Base-by-base conservation (phyloP, 1,140 invertebrate species). In the Drosophila saltans region DNA sequence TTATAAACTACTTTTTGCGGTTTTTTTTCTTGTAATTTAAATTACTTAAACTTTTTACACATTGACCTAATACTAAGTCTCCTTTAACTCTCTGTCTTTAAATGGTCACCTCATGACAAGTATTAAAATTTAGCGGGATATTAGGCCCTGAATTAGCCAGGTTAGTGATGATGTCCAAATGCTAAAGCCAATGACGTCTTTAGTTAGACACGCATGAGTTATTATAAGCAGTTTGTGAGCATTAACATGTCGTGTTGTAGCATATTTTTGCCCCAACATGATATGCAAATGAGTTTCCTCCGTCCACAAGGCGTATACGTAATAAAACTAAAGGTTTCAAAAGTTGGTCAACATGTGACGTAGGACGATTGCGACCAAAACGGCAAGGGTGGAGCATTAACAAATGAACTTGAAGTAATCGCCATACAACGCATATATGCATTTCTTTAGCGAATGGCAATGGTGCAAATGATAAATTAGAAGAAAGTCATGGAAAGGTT, bases 401-500 rank as follows among this genome's bases (percentile, higher is more conserved):
- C 75, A 78, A 78, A 78, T 78, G 75, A 78, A 78, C 75, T 78
- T 78, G 75, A 78, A 78, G 41, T 59, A 70, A 65, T 48, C 16
- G 57, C 48, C 40, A 45, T 61, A 43, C 30, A 65, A 64, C 55
- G 45, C 62, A 64, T 78, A 39, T 68, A 39, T 68, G 69, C 76
- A 79, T 78, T 77, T 70, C 9, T 48, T 77, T 68, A 61, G 60
- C 56, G 9, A 21, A 40, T 36, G 48, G 67, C 39, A 36, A 48
- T 30, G 70, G 57, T 57, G 64, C 45, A 66, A 73, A 64, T 79
- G 76, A 79, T 79, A 79, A 79, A 79, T 79, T 78, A 70, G 40
- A 59, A 71, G 69, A 79, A 79, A 79, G 76, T 79, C 76, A 79
- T 78, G 76, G 75, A 78, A 78, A 78, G 75, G 75, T 78, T 78